A percentile compares a stretch with the other conserved stretches of the same genome.
Conservation (phyloP, 2,888 invertebrate species). For the Troilus luridus region DNA sequence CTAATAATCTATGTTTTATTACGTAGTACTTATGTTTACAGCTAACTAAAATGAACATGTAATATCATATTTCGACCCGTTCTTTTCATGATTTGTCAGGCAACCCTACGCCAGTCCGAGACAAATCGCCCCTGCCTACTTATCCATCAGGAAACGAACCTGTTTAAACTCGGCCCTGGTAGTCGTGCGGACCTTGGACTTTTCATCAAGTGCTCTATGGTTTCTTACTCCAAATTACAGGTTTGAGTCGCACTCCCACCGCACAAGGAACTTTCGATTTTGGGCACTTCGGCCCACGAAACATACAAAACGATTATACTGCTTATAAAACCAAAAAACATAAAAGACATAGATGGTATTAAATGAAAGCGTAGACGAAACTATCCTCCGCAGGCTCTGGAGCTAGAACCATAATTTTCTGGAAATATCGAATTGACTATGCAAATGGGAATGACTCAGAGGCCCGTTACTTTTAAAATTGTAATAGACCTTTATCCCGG, state of each 20-base stretch:
- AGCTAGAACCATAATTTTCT: conserved; percentile 26
- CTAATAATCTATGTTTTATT: too few relatives aligned
- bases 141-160: background rate
- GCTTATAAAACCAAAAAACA: background rate
- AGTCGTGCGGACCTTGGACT: conserved; percentile 13
- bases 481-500: conserved; percentile 44
- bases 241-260: background rate
- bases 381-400: background rate
- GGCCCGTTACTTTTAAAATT: conserved; percentile 37
- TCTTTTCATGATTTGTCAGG: background rate
- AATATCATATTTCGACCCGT: background rate
- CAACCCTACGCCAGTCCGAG: background rate
- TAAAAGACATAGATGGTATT: conserved; percentile 1
- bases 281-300: background rate
- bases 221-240: conserved; percentile 9
- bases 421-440: conserved; percentile 40
- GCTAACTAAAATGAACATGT: too few relatives aligned
- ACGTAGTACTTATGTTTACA: too few relatives aligned
- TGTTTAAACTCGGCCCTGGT: background rate
- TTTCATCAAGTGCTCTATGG: background rate
- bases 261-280: conserved; percentile 1
- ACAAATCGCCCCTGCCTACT: background rate
- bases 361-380: conserved; percentile 1
- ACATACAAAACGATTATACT: background rate
- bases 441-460: conserved; percentile 42